These are phyloP conservation scores for Lagopus muta DNA, from an alignment of 2,113 vertebrate genomes.

Conservation along the genomic window DNA sequence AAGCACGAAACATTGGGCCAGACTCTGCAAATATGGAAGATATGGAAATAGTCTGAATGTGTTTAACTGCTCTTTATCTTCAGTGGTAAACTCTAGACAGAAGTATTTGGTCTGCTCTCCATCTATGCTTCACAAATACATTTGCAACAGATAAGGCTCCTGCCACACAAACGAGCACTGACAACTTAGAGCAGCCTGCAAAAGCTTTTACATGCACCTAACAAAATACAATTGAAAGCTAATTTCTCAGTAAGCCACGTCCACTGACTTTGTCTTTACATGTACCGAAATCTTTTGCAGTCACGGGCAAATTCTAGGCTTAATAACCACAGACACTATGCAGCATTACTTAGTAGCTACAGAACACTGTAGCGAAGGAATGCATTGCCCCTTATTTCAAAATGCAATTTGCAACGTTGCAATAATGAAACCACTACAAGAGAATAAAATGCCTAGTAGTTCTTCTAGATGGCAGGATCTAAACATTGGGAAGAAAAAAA, in stretches of 20 bases:
- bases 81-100: background rate
- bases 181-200: background rate
- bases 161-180: background rate
- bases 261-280: background rate
- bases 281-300: background rate
- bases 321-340: background rate
- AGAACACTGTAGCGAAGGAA: background rate
- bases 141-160: background rate
- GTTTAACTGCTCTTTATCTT: background rate
- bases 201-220: background rate
- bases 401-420: fast-evolving
- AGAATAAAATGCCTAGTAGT: background rate
- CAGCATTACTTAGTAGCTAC: background rate
- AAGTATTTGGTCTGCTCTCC: background rate
- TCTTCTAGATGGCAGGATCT: background rate
- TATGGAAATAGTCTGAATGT: background rate
- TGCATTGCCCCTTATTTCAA: background rate
- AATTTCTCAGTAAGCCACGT: background rate
- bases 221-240: background rate
- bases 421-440: background rate
- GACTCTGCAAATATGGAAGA: background rate
- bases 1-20: background rate
- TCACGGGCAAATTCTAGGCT: background rate
- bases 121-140: background rate
- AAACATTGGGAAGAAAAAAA: background rate